A percentile compares a stretch with the other conserved stretches of the same genome.
phyloP scores from a whole-genome alignment of 2,888 invertebrate species.

The Thymelicus acteon region DNA sequence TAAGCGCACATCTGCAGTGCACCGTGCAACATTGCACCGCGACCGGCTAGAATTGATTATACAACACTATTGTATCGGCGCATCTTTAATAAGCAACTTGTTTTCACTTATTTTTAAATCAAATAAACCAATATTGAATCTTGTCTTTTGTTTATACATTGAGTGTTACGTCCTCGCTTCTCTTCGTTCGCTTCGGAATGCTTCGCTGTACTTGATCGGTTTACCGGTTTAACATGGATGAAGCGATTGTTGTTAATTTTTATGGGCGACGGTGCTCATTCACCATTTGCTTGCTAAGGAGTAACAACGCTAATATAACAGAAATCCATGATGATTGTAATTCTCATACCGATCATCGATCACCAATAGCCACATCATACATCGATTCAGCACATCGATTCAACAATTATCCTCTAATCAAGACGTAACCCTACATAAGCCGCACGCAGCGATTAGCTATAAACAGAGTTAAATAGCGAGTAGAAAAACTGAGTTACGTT shows the following conservation, averaged over 20 bases:
- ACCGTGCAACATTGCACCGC: neutral
- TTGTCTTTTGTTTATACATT: neutral
- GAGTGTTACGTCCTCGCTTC: neutral
- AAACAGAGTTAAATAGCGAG: neutral
- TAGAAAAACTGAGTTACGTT: slow-evolving; percentile 25
- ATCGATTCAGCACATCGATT: no score
- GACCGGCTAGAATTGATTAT: slow-evolving; percentile 3
- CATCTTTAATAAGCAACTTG: slow-evolving; percentile 1
- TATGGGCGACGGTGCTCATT: no score
- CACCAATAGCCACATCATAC: no score
- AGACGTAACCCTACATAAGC: slow-evolving; percentile 16
- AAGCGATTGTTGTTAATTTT: no score
- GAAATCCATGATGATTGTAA: no score
- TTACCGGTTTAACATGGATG: no score
- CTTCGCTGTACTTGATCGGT: no score
- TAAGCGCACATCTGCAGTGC: neutral
- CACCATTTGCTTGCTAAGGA: no score
- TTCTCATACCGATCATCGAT: no score
- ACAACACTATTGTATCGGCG: neutral
- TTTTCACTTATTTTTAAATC: neutral
- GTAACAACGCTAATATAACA: no score
- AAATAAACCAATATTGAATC: neutral
- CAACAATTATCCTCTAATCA: neutral
- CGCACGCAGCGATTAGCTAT: slow-evolving; percentile 2
- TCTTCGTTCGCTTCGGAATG: no score